Conservation (phyloP, 2,888 invertebrate species). For the Caenorhabditis macrosperma region DNA sequence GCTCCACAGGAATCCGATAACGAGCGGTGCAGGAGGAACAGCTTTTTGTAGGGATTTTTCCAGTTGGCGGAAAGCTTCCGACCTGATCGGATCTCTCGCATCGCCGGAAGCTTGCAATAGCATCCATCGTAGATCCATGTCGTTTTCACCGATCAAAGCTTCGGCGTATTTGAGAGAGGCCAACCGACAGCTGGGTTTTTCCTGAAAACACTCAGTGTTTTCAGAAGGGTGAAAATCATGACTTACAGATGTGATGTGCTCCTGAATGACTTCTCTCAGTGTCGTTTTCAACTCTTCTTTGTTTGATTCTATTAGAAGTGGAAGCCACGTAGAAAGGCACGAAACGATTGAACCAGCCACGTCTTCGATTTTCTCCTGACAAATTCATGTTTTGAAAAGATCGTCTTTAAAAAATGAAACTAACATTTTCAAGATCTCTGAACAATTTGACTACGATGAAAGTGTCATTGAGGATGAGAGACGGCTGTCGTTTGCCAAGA, state of each 20-base stretch:
- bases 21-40: constrained; percentile 39
- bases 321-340: constrained; percentile 67
- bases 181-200: constrained; percentile 60
- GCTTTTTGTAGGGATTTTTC: constrained; percentile 57
- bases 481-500: constrained; percentile 55
- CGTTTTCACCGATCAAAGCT: constrained; percentile 62
- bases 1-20: constrained; percentile 54
- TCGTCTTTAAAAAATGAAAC: not conserved
- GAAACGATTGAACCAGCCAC: constrained; percentile 63
- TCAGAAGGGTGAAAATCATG: too few species aligned
- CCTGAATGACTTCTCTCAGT: constrained; percentile 56
- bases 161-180: constrained; percentile 69
- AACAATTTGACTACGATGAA: constrained; percentile 44
- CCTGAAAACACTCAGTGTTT: constrained; percentile 1
- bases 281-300: constrained; percentile 10
- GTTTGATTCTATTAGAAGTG: constrained; percentile 39
- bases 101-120: constrained; percentile 64
- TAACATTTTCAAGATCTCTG: not conserved
- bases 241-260: constrained; percentile 47
- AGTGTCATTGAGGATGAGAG: constrained; percentile 51
- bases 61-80: constrained; percentile 62
- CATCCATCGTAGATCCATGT: constrained; percentile 67
- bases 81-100: constrained; percentile 54
- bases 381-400: not conserved
- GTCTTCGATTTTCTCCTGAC: constrained; percentile 59